Evolutionary conservation across 2,113 vertebrate genomes (phyloP).

Genomic region (Anguilla rostrata): DNA sequence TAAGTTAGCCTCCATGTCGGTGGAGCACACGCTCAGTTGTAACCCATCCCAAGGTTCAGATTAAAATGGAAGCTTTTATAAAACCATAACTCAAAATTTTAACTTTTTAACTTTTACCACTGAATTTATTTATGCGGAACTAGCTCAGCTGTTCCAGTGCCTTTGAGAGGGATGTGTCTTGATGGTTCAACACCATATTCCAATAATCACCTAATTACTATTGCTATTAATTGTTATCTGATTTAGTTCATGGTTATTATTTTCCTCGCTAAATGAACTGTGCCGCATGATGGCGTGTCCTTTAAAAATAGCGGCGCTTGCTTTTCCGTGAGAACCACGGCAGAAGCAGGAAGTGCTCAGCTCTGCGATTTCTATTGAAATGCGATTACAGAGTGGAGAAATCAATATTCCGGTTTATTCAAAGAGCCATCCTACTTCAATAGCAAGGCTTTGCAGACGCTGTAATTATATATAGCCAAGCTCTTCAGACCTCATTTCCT

Average conservation of each 20-base stretch:
- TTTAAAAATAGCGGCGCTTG: neutral
- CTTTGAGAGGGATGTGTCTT: neutral
- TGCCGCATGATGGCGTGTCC: neutral
- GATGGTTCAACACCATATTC: neutral
- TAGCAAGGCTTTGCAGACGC: neutral
- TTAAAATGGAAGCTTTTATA: too few species aligned
- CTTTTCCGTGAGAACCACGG: neutral
- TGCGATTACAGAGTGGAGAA: neutral
- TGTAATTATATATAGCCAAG: neutral
- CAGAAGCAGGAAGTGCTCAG: neutral
- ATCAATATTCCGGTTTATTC: neutral
- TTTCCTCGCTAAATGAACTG: neutral
- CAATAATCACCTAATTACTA: neutral
- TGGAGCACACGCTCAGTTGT: too few species aligned
- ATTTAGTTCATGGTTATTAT: neutral
- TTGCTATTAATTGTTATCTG: neutral
- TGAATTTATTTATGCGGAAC: too few species aligned
- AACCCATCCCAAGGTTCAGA: too few species aligned
- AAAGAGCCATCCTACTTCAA: neutral
- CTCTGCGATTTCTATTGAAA: neutral
- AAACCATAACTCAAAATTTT: too few species aligned
- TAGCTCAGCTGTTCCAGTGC: neutral
- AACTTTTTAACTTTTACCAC: too few species aligned
- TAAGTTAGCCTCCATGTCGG: too few species aligned
- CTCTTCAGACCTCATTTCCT: neutral